Percentiles rank a stretch among this genome's conserved stretches.
phyloP scores from a whole-genome alignment of 2,113 vertebrate genomes.

The Puffinus mauretanicus region DNA sequence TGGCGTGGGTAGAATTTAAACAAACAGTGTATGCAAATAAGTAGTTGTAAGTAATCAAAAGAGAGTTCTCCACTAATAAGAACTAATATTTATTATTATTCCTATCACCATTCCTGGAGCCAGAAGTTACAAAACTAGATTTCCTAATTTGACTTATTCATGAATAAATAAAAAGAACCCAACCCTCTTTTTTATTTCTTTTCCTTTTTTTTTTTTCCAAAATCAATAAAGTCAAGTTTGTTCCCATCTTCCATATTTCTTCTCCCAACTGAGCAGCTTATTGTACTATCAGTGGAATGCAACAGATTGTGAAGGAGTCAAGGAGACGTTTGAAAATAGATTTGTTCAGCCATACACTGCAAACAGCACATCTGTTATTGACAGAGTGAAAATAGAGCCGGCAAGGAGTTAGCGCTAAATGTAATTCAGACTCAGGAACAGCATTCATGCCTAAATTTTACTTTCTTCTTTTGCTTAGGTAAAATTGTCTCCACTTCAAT shows the following conservation, averaged over 20 bases:
- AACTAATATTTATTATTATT: slow-evolving; percentile 20
- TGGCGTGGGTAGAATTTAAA: background rate
- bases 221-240: background rate
- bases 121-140: slow-evolving; percentile 5
- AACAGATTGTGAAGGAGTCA: slow-evolving; percentile 35
- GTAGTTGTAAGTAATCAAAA: background rate
- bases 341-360: slow-evolving; percentile 7
- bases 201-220: background rate
- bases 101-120: background rate
- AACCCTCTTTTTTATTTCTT: background rate
- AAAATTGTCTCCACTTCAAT: background rate
- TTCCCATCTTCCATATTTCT: background rate
- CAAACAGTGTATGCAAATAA: slow-evolving; percentile 18
- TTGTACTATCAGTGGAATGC: background rate
- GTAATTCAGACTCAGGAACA: background rate
- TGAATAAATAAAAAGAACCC: background rate
- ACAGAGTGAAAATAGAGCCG: slow-evolving; percentile 34
- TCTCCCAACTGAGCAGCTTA: slow-evolving; percentile 5
- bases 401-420: background rate
- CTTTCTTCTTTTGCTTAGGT: slow-evolving; percentile 1
- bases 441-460: slow-evolving; percentile 3
- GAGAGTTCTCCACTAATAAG: background rate
- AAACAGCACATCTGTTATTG: slow-evolving; percentile 56
- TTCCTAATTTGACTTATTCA: background rate
- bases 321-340: slow-evolving; percentile 35